Evolutionary conservation across 1,140 invertebrate species (phyloP), one percentile per base, ranked within the genome.

Genomic region (Caenorhabditis inopinata): DNA sequence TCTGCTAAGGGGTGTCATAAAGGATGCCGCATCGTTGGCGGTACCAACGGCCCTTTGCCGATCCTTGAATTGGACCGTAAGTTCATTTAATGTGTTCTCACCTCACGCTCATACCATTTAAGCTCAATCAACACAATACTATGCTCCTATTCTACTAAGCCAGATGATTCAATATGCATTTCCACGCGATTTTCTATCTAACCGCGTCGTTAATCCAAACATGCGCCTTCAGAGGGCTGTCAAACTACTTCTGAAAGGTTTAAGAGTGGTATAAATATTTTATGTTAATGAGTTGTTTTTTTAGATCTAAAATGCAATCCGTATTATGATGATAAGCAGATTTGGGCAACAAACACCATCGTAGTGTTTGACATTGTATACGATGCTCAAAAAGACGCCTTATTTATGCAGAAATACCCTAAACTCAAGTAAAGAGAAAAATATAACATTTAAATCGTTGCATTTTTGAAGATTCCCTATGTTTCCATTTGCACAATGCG

Each of bases 241-340:
- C 4, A 42, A 48, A 35, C 25, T 75, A 21, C 45, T 48, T 9
- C 16, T 49, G 29, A 75, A 75, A 25, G 42, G n/a, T 74, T 45
- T 27, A 48, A n/a, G n/a, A n/a, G n/a, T n/a, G n/a, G 47, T 48
- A 18, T 48, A 6, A 6, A 48, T 18, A 14, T 6, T 48, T 48
- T 48, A 6, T 18, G 14, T 14, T 18, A 48, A 48, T 18, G 6
- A 16, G 6, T 68, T 32, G n/a, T n/a, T 32, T 3, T 68, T 68
- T 68, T 25, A 68, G 62, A 73, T 12, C 21, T 74, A 14, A 75
- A 75, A 27, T 75, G 74, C 74, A 48, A 48, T 21, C 74, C 45
- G 6, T 75, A n/a, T 32, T 75, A 48, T 16, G 74, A 75, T 27
- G 47, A 75, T 35, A 38, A 27, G 23, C 3, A 12, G 11, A 18